Evolutionary conservation across 1,140 invertebrate genomes (phyloP).

Genomic region (Heliothis subflexa): DNA sequence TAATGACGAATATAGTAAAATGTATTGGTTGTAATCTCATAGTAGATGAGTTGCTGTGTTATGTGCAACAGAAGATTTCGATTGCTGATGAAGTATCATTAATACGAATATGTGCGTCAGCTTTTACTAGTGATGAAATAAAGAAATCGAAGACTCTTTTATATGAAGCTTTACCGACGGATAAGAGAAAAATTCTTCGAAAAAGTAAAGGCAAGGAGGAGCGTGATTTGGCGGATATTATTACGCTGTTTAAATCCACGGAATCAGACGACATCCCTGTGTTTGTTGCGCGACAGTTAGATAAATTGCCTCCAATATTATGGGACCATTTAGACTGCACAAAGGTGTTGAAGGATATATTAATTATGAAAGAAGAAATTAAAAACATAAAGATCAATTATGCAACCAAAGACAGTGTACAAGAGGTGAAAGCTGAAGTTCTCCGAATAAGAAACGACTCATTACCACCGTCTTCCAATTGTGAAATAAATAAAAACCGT

Average conservation of each 20-base stretch:
- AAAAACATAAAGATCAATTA: not conserved
- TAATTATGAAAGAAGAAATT: not conserved
- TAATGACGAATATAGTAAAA: too few species aligned
- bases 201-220: conserved; percentile 39
- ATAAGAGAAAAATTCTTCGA: not conserved
- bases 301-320: not conserved
- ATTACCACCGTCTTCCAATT: not conserved
- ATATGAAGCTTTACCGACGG: conserved; percentile 18
- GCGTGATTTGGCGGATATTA: conserved; percentile 1
- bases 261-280: not conserved
- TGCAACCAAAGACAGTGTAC: not conserved
- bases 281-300: not conserved
- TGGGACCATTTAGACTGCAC: not conserved
- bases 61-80: conserved; percentile 34
- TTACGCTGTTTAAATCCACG: conserved; percentile 8
- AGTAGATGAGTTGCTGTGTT: conserved; percentile 19
- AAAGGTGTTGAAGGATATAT: not conserved
- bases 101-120: conserved; percentile 28
- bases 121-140: conserved; percentile 4
- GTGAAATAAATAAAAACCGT: not conserved
- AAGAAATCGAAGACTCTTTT: conserved; percentile 20
- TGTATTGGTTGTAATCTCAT: not conserved
- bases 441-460: not conserved
- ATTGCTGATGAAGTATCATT: conserved; percentile 15
- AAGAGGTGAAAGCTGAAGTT: not conserved